Evolutionary conservation across 2,113 vertebrate species (phyloP).

Genomic region (Nansenia antarctica): DNA sequence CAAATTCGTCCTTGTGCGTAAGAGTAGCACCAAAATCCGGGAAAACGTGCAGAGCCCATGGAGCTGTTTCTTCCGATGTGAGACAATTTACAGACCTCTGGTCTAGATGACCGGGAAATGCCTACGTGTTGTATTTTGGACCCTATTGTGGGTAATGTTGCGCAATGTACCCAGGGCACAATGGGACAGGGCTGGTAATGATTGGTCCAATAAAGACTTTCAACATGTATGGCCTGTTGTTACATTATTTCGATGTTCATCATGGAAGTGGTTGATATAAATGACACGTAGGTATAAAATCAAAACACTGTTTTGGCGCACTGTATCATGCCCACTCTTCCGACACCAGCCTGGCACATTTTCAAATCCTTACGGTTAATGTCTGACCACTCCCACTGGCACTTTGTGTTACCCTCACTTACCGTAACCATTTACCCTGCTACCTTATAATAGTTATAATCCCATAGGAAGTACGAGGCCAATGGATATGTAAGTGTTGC

Average conservation of each 20-base stretch:
- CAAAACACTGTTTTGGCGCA: no score
- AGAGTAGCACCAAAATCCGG: background rate
- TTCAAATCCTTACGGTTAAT: no score
- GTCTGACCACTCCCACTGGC: background rate
- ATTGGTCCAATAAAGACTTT: no score
- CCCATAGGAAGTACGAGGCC: constrained; percentile 47
- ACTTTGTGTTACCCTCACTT: background rate
- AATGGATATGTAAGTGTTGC: constrained; percentile 37
- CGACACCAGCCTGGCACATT: no score
- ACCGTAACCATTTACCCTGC: background rate
- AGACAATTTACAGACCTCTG: background rate
- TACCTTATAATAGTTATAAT: constrained; percentile 40
- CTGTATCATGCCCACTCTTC: no score
- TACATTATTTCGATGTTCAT: no score
- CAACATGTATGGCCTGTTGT: no score
- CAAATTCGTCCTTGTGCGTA: background rate
- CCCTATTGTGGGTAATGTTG: constrained; percentile 29
- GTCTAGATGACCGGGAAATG: background rate
- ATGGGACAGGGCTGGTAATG: background rate
- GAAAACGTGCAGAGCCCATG: background rate
- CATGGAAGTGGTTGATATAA: no score
- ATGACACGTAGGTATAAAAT: no score
- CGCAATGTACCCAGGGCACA: background rate
- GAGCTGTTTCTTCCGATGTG: background rate
- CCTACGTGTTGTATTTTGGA: background rate